These are phyloP conservation scores for Eueremaeus valkanovi DNA, from an alignment of 2,888 invertebrate genomes.

Conservation along the genomic window DNA sequence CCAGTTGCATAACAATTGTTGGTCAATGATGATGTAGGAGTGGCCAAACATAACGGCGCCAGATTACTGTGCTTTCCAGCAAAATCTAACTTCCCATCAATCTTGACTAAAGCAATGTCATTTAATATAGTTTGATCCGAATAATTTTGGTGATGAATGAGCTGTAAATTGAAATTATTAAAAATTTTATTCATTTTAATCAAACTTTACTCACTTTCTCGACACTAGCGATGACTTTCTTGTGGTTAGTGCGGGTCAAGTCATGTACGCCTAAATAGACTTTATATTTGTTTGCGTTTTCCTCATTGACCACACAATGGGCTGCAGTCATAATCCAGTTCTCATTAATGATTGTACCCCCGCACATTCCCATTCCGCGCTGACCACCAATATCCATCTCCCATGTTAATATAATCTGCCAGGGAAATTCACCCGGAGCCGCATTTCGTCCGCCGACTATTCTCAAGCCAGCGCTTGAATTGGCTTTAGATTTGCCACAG, in stretches of 20 bases:
- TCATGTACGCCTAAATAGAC: background rate
- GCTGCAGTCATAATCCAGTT: background rate
- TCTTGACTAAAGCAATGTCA: slow-evolving; percentile 52
- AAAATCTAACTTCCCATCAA: slow-evolving; percentile 20
- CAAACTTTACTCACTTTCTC: background rate
- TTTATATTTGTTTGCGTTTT: background rate
- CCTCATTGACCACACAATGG: background rate
- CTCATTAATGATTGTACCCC: background rate
- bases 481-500: background rate
- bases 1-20: slow-evolving; percentile 33
- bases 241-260: background rate
- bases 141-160: background rate
- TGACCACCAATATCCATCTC: background rate
- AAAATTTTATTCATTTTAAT: too few relatives aligned
- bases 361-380: background rate
- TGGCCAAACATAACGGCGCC: slow-evolving; percentile 14
- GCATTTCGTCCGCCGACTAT: background rate
- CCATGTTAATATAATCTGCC: background rate
- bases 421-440: background rate
- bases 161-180: too few relatives aligned
- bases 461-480: background rate
- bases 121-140: slow-evolving; percentile 39
- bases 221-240: background rate
- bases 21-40: background rate
- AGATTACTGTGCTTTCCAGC: background rate